Evolutionary conservation across 2,888 invertebrate genomes (phyloP), one percentile per base, ranked within the genome.

Genomic region (Aricia artaxerxes): DNA sequence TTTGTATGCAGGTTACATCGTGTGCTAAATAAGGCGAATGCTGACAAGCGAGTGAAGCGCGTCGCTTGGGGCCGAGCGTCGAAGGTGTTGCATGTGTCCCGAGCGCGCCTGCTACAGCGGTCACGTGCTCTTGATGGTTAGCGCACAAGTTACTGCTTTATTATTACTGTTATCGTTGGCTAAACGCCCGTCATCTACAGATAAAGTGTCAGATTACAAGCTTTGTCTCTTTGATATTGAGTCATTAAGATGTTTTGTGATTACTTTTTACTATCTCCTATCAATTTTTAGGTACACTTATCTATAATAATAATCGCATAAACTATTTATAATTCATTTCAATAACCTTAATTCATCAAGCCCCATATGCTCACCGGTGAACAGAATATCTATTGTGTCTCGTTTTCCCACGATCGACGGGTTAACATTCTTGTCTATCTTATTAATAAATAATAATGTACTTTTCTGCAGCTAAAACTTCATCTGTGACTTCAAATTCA

Each of bases 51-150:
- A 0, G 80, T 79, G 75, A 76, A 79, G 3, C 87, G 88, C 38
- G 84, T 83, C 0, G 87, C 88, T 11, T 88, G 89, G 86, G 69
- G 82, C 0, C 85, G 87, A 0, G 91, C 88, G 1, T 91, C 91
- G 11, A 83, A 83, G 0, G 81, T 84, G 64, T 84, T 91, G 13
- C 82, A 84, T n/a, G 79, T 84, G 1, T 75, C 89, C 2, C 85
- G 88, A 60, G 82, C 84, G 2, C 83, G 84, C 53, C 84, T 91
- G 35, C 60, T 86, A 64, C 79, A 80, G 79, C 78, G 78, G 38
- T 81, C 82, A 3, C 44, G 61, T 11, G 64, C 69, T 9, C 76
- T 57, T 6, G 76, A 44, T 35, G 53, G 73, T 77, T n/a, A 49
- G 24, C 38, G 40, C 9, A 49, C 49, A 9, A 9, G 49, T 49